Percentiles rank a stretch among this genome's conserved stretches.
These are phyloP conservation scores for Eilema griseolum DNA, from an alignment of 2,888 invertebrate species.

Conservation along the genomic window DNA sequence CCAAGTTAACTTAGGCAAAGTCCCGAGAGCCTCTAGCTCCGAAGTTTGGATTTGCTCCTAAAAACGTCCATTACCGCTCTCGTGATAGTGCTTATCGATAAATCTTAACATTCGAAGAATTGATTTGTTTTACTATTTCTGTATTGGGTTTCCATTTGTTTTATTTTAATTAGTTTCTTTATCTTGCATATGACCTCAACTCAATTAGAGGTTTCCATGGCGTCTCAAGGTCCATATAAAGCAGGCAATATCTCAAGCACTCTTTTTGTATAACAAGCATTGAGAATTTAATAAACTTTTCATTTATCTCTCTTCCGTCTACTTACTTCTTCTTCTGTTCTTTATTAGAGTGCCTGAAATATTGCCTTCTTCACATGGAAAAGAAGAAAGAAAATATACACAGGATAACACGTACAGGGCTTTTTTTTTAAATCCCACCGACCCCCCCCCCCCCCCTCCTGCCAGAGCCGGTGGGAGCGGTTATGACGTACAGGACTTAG, in stretches of 20 bases:
- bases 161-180: neutral
- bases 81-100: conserved; percentile 13
- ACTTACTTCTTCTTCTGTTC: no score
- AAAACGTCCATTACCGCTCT: conserved; percentile 28
- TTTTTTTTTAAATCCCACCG: no score
- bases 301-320: no score
- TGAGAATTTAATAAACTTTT: no score
- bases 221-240: neutral
- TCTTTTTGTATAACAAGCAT: no score
- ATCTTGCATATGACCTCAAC: neutral
- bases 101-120: neutral
- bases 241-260: no score
- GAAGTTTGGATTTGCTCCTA: conserved; percentile 15
- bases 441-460: no score
- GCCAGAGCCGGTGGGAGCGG: no score
- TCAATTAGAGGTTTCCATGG: neutral
- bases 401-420: no score
- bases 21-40: conserved; percentile 13
- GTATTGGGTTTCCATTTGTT: neutral
- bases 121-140: neutral
- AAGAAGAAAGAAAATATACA: neutral
- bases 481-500: no score
- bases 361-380: neutral
- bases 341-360: neutral
- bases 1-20: conserved; percentile 34